Evolutionary conservation across 2,888 invertebrate species (phyloP).

Genomic region (Xanthia icteritia): DNA sequence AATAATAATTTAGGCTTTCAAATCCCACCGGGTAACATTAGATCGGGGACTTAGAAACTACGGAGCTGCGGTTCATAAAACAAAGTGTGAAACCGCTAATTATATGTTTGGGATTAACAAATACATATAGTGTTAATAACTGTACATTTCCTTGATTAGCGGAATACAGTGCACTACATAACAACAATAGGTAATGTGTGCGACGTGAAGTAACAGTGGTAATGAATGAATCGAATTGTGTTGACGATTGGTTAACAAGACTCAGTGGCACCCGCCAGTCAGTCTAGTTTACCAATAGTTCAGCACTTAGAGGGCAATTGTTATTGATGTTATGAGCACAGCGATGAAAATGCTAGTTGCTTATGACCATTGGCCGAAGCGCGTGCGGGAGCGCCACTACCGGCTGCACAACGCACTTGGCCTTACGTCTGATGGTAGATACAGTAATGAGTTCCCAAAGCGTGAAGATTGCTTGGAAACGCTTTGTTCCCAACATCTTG

Average conservation of each 20-base stretch:
- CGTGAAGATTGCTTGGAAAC: conserved; percentile 72
- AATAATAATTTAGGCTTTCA: conserved; percentile 46
- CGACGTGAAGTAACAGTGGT: conserved; percentile 25
- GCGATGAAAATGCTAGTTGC: conserved; percentile 45
- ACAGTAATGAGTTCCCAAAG: conserved; percentile 76
- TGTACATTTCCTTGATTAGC: conserved; percentile 45
- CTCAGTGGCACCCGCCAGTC: background rate
- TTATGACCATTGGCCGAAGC: conserved; percentile 63
- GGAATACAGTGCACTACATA: conserved; percentile 45
- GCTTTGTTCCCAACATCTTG: conserved; percentile 77
- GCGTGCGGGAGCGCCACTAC: conserved; percentile 18
- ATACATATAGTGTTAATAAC: conserved; percentile 45
- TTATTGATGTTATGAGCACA: conserved; percentile 5
- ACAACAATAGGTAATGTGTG: conserved; percentile 60
- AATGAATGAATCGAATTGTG: conserved; percentile 27
- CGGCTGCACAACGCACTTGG: conserved; percentile 64
- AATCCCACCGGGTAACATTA: conserved; percentile 58
- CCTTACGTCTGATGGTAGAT: conserved; percentile 71
- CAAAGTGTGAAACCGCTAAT: conserved; percentile 58
- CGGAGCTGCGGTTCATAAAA: conserved; percentile 58
- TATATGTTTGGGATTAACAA: conserved; percentile 46
- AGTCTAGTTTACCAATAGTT: conserved; percentile 27
- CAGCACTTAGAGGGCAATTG: conserved; percentile 23
- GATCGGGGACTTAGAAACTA: conserved; percentile 55
- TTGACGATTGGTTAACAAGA: conserved; percentile 19